Evolutionary conservation across 2,888 invertebrate species (phyloP), one percentile per base, ranked within the genome.

Genomic region (Orchesellides sinensis): DNA sequence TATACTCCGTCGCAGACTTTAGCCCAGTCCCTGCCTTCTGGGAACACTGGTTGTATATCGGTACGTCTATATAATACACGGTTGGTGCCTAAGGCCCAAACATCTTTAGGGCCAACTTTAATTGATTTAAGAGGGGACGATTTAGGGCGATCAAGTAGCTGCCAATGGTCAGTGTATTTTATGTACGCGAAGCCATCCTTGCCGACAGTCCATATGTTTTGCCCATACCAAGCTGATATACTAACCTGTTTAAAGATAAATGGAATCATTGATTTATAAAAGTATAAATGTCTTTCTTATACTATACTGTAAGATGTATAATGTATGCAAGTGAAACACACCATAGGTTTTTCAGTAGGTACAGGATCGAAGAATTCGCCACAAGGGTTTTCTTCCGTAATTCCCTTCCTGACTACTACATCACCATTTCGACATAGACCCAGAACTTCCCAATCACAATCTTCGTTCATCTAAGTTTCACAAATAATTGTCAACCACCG

Each of bases 361-460:
- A 96, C 93, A 88, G 96, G 95, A 89, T 95, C 94, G 96, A 96
- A 96, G 78, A 92, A 92, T 3, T 83, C 85, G 14, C 88, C 88
- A 47, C 63, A 92, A 10, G 96, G 95, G 89, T 93, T 93, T 2
- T 93, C 90, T 86, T 92, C 91, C 0, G 95, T 93, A 0, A 97
- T 96, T 45, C 95, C 96, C 83, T 93, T 92, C 69, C 97, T 92
- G 88, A 94, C 94, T 84, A 98, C 93, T 10, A 95, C 96, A 90
- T 97, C 96, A 4, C 97, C 97, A 88, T 95, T 95, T 12, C 94
- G 91, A 52, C 96, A 96, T 25, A 97, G 92, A 0, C 96, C 97
- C 96, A 97, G 96, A 23, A 96, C 93, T 17, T 92, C 91, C 19
- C 94, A 91, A 75, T 89, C 86, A 78, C 85, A 88, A 27, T 88